These are phyloP conservation scores for Polydrusus pterygomalis DNA, from an alignment of 2,888 invertebrate genomes.

Conservation along the genomic window DNA sequence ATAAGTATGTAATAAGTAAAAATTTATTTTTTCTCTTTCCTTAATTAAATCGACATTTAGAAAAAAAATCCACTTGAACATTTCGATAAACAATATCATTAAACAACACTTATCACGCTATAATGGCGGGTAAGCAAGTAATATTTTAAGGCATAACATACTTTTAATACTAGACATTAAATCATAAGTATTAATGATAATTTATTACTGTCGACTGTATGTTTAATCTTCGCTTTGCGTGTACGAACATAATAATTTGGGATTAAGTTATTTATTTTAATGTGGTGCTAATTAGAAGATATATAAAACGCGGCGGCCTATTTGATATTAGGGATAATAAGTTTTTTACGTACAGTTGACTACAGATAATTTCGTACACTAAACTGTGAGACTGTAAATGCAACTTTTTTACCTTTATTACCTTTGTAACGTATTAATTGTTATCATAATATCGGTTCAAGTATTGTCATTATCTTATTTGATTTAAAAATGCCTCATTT, in stretches of 20 bases:
- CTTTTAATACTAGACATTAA: conserved; percentile 40
- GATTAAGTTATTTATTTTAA: conserved; percentile 32
- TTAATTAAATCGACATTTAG: too few species aligned
- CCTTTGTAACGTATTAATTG: too few species aligned
- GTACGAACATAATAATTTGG: conserved; percentile 3
- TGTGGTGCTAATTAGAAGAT: neutral
- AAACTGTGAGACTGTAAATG: too few species aligned
- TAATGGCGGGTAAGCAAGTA: neutral
- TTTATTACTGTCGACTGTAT: neutral
- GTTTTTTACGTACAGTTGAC: too few species aligned
- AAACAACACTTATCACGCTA: conserved; percentile 24
- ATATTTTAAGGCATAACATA: conserved; percentile 24
- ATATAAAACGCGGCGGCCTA: neutral
- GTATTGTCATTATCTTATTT: too few species aligned
- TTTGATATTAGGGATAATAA: neutral
- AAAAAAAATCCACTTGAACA: too few species aligned
- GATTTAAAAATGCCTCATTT: too few species aligned
- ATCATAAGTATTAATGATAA: conserved; percentile 31
- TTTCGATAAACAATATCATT: conserved; percentile 11
- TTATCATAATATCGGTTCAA: too few species aligned
- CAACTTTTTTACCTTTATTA: too few species aligned
- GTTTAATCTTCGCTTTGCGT: conserved; percentile 15
- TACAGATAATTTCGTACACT: too few species aligned
- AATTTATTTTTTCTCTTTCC: too few species aligned
- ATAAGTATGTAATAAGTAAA: too few species aligned